Conservation (phyloP, 2,113 vertebrate species). For the Cyprinodon tularosa region DNA sequence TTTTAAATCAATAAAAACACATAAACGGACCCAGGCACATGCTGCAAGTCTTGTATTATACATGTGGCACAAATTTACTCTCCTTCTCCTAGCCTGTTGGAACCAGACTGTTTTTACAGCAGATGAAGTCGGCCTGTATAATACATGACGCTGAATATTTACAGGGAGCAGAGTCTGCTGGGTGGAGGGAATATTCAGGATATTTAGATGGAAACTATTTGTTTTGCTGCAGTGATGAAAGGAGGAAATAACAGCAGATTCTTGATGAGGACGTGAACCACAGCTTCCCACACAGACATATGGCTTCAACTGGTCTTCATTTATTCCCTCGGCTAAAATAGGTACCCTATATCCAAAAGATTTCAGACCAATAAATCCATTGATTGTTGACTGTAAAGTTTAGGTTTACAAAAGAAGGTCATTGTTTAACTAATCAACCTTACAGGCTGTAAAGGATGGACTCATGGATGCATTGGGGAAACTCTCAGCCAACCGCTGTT, state of each 20-base stretch:
- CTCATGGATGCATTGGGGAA: not conserved
- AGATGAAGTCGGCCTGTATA: slow-evolving; percentile 20
- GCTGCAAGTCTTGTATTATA: slow-evolving; percentile 32
- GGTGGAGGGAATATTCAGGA: slow-evolving; percentile 53
- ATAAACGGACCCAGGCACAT: slow-evolving; percentile 25
- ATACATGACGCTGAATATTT: slow-evolving; percentile 33
- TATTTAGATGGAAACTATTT: slow-evolving; percentile 44
- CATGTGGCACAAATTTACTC: slow-evolving; percentile 33
- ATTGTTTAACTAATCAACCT: not conserved
- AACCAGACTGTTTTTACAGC: slow-evolving; percentile 30
- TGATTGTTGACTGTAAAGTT: not conserved
- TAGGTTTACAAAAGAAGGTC: not conserved
- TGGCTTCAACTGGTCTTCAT: not conserved
- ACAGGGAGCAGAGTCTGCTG: slow-evolving; percentile 41
- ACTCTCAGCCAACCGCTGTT: not conserved
- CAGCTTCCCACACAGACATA: slow-evolving; percentile 36
- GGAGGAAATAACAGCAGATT: slow-evolving; percentile 28
- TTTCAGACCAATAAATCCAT: too few relatives aligned
- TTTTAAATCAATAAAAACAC: slow-evolving; percentile 52
- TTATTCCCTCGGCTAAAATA: too few relatives aligned
- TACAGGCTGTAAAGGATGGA: not conserved
- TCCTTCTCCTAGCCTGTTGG: not conserved
- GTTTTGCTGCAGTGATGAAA: slow-evolving; percentile 40
- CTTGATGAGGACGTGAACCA: slow-evolving; percentile 17
- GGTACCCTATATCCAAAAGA: too few relatives aligned